phyloP scores from a whole-genome alignment of 2,888 invertebrate genomes.

The Lithophane socia region DNA sequence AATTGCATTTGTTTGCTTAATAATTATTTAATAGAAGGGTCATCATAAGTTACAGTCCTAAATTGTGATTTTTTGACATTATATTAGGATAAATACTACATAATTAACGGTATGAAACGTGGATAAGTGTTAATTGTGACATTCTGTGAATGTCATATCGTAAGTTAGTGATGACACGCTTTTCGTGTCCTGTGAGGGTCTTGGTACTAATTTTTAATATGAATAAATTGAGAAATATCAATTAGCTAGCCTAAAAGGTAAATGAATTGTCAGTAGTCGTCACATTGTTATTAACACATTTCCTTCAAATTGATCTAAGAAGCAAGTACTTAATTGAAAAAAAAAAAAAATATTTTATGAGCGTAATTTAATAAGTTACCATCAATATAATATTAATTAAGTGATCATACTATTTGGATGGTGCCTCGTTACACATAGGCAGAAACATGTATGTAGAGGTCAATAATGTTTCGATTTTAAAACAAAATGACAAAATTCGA shows the following conservation, averaged over 20 bases:
- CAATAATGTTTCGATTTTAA: not conserved
- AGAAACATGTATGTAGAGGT: not conserved
- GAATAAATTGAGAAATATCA: not conserved
- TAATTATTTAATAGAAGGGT: conserved; percentile 9
- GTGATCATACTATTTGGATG: not conserved
- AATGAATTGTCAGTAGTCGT: not conserved
- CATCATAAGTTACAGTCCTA: conserved; percentile 1
- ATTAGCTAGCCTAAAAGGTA: not conserved
- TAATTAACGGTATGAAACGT: conserved; percentile 13
- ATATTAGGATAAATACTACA: conserved; percentile 4
- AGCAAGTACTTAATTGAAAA: not conserved
- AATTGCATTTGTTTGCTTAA: conserved; percentile 26
- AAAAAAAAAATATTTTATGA: not conserved
- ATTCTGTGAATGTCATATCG: conserved; percentile 42
- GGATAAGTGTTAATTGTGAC: conserved; percentile 30
- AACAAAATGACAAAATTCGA: not conserved
- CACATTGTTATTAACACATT: not conserved
- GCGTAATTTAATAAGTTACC: too few relatives aligned
- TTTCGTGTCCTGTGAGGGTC: conserved; percentile 13
- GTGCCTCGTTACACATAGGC: not conserved
- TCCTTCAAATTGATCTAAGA: not conserved
- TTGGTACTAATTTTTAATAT: conserved; percentile 13
- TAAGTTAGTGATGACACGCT: conserved; percentile 20
- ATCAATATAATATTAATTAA: not conserved
- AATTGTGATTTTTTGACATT: conserved; percentile 6